Conservation (phyloP, 2,797 vertebrate genomes). For the Pachyuromys duprasi region DNA sequence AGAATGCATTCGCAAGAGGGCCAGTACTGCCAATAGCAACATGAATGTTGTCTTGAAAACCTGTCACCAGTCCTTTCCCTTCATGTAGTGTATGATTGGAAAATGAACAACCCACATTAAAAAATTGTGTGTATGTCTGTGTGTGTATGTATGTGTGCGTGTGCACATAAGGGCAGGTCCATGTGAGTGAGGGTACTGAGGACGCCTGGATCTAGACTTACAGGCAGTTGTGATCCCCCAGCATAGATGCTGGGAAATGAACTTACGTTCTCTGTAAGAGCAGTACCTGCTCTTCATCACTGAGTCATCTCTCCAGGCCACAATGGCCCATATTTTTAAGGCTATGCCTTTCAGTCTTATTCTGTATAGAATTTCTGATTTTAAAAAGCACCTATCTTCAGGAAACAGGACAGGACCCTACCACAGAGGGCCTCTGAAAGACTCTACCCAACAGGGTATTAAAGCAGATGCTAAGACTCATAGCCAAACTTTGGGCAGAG, state of each 20-base stretch:
- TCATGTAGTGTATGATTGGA: background rate
- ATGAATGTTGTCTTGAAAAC: background rate
- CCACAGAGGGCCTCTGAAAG: too few relatives aligned
- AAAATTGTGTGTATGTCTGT: background rate
- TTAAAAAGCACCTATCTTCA: background rate
- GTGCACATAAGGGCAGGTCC: background rate
- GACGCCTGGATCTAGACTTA: background rate
- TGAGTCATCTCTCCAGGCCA: background rate
- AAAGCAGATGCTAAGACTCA: too few relatives aligned
- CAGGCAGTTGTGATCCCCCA: too few relatives aligned
- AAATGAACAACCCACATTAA: background rate
- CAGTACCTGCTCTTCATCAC: background rate
- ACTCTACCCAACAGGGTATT: too few relatives aligned
- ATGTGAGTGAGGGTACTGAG: background rate
- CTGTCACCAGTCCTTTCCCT: background rate
- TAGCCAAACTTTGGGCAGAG: too few relatives aligned
- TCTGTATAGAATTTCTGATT: background rate
- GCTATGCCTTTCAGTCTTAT: background rate
- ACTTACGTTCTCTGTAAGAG: background rate
- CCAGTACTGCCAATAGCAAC: background rate
- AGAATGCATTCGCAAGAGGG: background rate
- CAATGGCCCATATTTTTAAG: background rate
- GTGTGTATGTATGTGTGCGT: too few relatives aligned
- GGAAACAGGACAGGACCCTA: too few relatives aligned
- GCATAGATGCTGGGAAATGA: background rate